Conservation (phyloP, 2,113 vertebrate species). For the Cyanocitta stelleri region DNA sequence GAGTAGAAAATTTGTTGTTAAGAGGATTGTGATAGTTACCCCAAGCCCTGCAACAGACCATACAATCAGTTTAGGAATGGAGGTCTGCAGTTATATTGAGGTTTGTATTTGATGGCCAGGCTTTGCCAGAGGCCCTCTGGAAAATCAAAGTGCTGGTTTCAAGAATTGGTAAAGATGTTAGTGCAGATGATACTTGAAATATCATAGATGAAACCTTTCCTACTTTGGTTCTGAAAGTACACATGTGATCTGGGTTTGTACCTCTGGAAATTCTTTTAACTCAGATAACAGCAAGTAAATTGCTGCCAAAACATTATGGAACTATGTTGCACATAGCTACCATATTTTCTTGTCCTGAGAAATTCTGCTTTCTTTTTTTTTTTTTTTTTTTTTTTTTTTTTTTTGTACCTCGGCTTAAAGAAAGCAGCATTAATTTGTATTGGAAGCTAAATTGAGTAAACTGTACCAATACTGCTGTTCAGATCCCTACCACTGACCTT, state of each 20-base stretch:
- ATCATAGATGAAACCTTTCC: neutral
- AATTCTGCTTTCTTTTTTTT: neutral
- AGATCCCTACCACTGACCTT: neutral
- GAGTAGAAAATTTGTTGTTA: neutral
- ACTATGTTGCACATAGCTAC: neutral
- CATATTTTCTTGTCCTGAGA: neutral
- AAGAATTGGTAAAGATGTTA: neutral
- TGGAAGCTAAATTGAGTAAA: neutral
- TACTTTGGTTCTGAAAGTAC: neutral
- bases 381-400: neutral
- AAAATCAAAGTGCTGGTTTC: neutral
- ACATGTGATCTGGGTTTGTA: neutral
- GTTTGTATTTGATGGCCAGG: neutral
- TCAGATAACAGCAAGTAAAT: neutral
- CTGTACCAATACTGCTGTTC: neutral
- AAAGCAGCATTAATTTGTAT: neutral
- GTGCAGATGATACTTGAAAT: neutral
- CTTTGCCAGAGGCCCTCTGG: neutral
- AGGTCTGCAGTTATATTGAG: neutral
- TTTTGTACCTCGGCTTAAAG: neutral
- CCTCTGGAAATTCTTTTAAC: neutral
- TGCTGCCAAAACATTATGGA: neutral
- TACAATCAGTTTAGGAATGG: neutral
- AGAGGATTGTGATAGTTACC: neutral
- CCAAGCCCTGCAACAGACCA: neutral